Conservation (phyloP, 2,797 vertebrate genomes). For the Enteromius afrohamiltoni region DNA sequence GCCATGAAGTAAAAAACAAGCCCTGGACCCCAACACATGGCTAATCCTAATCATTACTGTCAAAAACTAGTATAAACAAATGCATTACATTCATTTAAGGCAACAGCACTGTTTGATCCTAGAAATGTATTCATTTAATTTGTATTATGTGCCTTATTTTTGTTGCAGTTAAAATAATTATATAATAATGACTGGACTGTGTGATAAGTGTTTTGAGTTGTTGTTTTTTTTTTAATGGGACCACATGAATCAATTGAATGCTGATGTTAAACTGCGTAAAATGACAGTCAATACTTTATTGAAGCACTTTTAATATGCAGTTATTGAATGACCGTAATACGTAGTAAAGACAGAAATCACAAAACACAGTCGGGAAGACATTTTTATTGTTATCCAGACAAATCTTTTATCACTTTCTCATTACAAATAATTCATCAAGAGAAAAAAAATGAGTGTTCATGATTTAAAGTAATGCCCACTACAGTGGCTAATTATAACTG, state of each 20-base stretch:
- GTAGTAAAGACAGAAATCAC: neutral
- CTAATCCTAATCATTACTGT: neutral
- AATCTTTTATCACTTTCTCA: conserved; percentile 18
- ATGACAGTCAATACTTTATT: neutral
- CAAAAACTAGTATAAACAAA: neutral
- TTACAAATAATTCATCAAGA: conserved; percentile 49
- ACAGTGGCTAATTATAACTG: neutral
- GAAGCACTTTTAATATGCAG: neutral
- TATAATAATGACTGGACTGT: neutral
- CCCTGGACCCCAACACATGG: neutral
- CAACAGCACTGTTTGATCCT: neutral
- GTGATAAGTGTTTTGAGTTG: neutral
- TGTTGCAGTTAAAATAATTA: neutral
- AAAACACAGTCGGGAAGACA: conserved; percentile 22
- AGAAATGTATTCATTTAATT: neutral
- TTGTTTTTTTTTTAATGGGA: neutral
- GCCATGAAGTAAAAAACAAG: neutral
- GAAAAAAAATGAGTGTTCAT: conserved; percentile 39
- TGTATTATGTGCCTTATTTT: neutral
- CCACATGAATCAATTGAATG: neutral
- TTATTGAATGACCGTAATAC: neutral
- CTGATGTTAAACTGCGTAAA: neutral
- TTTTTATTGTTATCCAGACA: conserved; percentile 47
- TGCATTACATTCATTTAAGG: neutral
- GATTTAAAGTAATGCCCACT: conserved; percentile 36